Base-by-base conservation (phyloP, 2,888 invertebrate species). In the Drosophila quasianomalipes region DNA sequence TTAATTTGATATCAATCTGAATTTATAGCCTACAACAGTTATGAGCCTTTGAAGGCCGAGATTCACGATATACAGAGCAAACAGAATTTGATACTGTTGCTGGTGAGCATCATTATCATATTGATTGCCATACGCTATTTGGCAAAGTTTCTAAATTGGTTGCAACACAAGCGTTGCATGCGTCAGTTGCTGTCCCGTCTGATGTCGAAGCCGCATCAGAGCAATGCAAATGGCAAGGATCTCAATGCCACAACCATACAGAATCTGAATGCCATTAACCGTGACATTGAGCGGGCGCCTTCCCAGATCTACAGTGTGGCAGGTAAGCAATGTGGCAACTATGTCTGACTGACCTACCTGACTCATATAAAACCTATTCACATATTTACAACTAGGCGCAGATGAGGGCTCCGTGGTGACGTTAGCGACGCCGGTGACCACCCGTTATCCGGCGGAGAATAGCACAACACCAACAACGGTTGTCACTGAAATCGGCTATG, bases 361-460 rank as follows among this genome's bases (percentile, higher is more conserved):
- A 19, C 4, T 16, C 9, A 12, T 1, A 14, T 28, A 47, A 19
- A 58, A 59, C 59, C 49, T 12, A 41, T 28, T 33, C 19, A 28
- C 10, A 12, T 14, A 64, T 28, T 52, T 39, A 64, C 30, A 44
- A 49, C 5, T 67, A 91, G 95, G 94, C 66, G 94, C 94, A 69
- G 94, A 94, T 70, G 95, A 95, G 9, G 95, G 95, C 3, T 95
- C 95, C 0, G 95, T 95, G 0, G 94, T 95, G 10, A 97, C 96
- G 0, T 94, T 96, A 55, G 96, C 96, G 82, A 96, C 97, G 7
- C 95, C 96, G 0, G 94, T 96, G 0, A 96, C 96, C 79, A 95
- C 95, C 71, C 94, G 97, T 70, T 95, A 96, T 84, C 97, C 97
- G 0, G 96, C 96, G 26, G 97, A 97, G 92, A 97, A 97, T 79